phyloP scores from a whole-genome alignment of 1,140 invertebrate species.

The Tetragonula clypearis region DNA sequence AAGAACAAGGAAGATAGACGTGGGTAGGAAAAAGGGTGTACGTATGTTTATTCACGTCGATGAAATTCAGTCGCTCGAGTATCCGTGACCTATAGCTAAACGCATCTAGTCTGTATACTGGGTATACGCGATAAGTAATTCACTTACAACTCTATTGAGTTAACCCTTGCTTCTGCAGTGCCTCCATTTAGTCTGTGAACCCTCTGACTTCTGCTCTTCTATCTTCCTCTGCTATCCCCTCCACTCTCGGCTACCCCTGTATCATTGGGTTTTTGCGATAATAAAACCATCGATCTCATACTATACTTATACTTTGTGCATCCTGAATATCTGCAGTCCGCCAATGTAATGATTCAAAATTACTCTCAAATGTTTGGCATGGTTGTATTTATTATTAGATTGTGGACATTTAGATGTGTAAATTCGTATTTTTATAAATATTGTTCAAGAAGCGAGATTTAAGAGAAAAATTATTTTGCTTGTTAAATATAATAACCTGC shows the following conservation, averaged over 20 bases:
- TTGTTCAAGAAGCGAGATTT: too few relatives aligned
- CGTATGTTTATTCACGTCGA: slow-evolving; percentile 50
- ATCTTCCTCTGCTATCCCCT: slow-evolving; percentile 33
- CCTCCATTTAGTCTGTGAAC: slow-evolving; percentile 79
- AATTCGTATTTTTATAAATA: too few relatives aligned
- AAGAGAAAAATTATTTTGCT: too few relatives aligned
- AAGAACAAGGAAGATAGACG: neutral
- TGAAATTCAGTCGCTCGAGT: slow-evolving; percentile 51
- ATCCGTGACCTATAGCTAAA: slow-evolving; percentile 75
- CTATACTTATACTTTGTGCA: slow-evolving; percentile 34
- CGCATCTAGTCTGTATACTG: slow-evolving; percentile 80
- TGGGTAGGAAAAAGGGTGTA: neutral
- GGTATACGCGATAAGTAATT: slow-evolving; percentile 82
- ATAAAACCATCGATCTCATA: slow-evolving; percentile 62
- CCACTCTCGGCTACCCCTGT: slow-evolving; percentile 10
- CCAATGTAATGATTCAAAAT: neutral
- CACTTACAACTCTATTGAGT: slow-evolving; percentile 81
- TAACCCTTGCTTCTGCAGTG: slow-evolving; percentile 81
- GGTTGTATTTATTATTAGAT: too few relatives aligned
- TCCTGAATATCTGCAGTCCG: neutral
- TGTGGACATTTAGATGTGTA: too few relatives aligned
- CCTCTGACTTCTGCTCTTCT: slow-evolving; percentile 62
- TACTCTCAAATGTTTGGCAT: too few relatives aligned
- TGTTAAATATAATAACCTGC: too few relatives aligned
- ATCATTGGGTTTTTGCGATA: slow-evolving; percentile 54